These are phyloP conservation scores for Heloderma charlesbogerti DNA, from an alignment of 2,113 vertebrate species.

Conservation along the genomic window DNA sequence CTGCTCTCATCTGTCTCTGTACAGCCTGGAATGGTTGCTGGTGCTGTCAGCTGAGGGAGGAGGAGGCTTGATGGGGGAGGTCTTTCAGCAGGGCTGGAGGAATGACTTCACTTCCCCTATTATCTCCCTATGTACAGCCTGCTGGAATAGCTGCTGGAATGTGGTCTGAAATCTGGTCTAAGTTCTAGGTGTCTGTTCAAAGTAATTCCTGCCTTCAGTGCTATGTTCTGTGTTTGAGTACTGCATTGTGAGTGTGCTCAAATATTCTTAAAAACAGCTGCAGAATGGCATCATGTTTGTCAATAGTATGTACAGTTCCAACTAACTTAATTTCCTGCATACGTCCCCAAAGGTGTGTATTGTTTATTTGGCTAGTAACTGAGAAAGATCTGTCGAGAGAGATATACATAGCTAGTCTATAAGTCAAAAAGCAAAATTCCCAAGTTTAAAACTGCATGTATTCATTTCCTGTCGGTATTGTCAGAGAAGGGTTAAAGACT, in stretches of 20 bases:
- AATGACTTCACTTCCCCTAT: too few relatives aligned
- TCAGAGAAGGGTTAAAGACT: conserved; percentile 40
- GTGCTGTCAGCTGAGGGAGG: too few relatives aligned
- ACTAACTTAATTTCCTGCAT: conserved; percentile 76
- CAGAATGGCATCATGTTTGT: conserved; percentile 57
- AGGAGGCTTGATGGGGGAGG: too few relatives aligned
- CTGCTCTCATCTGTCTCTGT: too few relatives aligned
- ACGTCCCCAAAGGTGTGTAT: conserved; percentile 57
- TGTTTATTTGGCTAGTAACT: not conserved
- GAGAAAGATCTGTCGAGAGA: not conserved
- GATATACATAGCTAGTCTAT: not conserved
- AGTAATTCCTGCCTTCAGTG: not conserved
- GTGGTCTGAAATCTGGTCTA: not conserved
- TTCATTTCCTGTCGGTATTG: conserved; percentile 67
- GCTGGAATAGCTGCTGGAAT: too few relatives aligned
- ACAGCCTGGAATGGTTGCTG: too few relatives aligned
- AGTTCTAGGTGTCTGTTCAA: not conserved
- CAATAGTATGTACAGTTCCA: conserved; percentile 62
- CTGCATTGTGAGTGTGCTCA: not conserved
- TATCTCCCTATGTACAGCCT: too few relatives aligned
- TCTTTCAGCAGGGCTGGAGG: too few relatives aligned
- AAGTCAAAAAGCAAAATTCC: conserved; percentile 11
- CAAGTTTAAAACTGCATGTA: conserved; percentile 27
- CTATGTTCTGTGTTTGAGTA: fast-evolving
- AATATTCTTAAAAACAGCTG: conserved; percentile 64